Evolutionary conservation across 2,888 invertebrate genomes (phyloP), one percentile per base, ranked within the genome.

Genomic region (Timema podura): DNA sequence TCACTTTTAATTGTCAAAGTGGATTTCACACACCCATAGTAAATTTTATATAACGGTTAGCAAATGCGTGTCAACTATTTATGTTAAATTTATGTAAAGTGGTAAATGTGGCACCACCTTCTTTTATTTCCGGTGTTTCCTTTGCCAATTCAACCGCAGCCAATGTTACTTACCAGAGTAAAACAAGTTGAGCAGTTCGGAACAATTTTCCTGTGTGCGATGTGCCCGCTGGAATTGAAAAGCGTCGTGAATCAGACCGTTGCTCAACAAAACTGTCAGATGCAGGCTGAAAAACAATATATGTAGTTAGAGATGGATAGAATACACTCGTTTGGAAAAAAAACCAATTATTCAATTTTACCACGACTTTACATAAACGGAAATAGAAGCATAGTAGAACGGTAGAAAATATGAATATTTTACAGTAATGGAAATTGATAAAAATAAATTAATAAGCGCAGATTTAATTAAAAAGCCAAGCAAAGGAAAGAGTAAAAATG

Each of bases 191-290:
- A 90, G 76, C 49, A 89, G 80, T 5, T 84, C 82, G 46, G 81
- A 79, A 71, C 84, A 80, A 48, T 79, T 79, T 0, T 81, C 80
- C 70, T 82, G 80, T 65, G 83, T 84, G 1, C 85, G 83, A 76
- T 87, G 85, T 76, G 83, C 81, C 45, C 88, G 81, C 69, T 87
- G 84, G 65, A 88, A 89, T 74, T 87, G 85, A 74, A 90, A 81
- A 0, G 91, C 91, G 77, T 89, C 88, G 68, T 86, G 85, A 47
- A 88, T 83, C 77, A 89, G 80, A 0, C 87, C 86, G 73, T 89
- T 85, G 0, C 88, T 85, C 71, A 91, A 78, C 64, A 89, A 86
- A 61, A 91, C 78, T 69, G 86, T 86, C 64, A 90, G 85, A 2
- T 79, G 82, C 73, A 79, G 81, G 76, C 83, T 84, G 76, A 77